Evolutionary conservation across 1,140 invertebrate genomes (phyloP), one percentile per base, ranked within the genome.

Genomic region (Meloidogyne exigua): DNA sequence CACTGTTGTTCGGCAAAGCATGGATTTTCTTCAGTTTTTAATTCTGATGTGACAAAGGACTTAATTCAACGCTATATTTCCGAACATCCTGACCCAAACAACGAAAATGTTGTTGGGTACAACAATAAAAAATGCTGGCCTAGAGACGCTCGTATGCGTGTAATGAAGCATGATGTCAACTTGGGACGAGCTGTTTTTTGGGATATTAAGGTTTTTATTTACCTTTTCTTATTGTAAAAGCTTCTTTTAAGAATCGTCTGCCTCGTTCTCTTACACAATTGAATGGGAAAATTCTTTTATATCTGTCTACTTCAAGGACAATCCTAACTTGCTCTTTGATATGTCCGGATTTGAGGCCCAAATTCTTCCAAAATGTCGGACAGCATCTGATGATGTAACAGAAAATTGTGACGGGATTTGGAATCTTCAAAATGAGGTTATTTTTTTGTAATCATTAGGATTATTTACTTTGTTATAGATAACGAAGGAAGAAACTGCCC

Each of bases 81-180:
- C 0, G 96, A 99, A 88, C 96, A 99, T 91, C 97, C 97, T 0
- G 97, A 99, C 91, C 97, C 97, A 0, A 99, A 99, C 88, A 99
- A 99, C 88, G 97, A 99, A 86, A 99, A 99, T 86, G 99, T 99
- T 86, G 97, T 99, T 13, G 97, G 96, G 7, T 99, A 99, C 87
- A 99, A 99, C 88, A 99, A 99, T 88, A 99, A 99, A 89, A 99
- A 99, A 88, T 99, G 97, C 87, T 99, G 96, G 97, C 97, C 96
- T 0, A 89, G 97, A 66, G 97, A 99, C 88, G 95, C 96, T 0
- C 90, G 97, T 32, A 99, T 99, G 97, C 89, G 97, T 62, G 89
- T 99, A 1, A 99, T 99, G 97, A 99, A 99, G 87, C 96, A 99
- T 84, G 97, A 99, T 88, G 97, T 99, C 2, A 99, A 99, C 89